phyloP scores from a whole-genome alignment of 2,797 vertebrate species.

The Semaprochilodus insignis region DNA sequence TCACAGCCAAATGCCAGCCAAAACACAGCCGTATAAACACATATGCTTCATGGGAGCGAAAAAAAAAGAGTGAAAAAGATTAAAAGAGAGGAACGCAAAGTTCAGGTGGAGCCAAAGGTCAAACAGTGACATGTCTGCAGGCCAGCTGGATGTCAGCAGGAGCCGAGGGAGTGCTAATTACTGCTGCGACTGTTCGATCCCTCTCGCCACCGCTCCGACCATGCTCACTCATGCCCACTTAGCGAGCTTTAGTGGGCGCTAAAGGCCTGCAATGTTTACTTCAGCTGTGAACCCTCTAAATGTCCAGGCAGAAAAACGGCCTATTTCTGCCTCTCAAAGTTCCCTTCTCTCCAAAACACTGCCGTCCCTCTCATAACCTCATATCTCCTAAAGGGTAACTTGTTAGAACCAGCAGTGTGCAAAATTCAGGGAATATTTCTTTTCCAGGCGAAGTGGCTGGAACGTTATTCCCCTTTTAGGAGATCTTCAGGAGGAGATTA shows the following conservation, averaged over 20 bases:
- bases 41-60: slow-evolving; percentile 30
- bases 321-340: too few relatives aligned
- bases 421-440: too few relatives aligned
- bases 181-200: slow-evolving; percentile 27
- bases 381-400: too few relatives aligned
- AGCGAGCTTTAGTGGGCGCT: not conserved
- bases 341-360: too few relatives aligned
- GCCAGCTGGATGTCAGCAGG: slow-evolving; percentile 63
- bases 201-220: not conserved
- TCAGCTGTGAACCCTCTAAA: not conserved
- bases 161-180: slow-evolving; percentile 62
- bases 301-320: not conserved
- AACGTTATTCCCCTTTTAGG: too few relatives aligned
- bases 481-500: too few relatives aligned
- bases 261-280: slow-evolving; percentile 18
- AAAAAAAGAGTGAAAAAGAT: slow-evolving; percentile 47
- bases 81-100: slow-evolving; percentile 59
- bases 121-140: slow-evolving; percentile 59
- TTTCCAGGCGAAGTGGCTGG: too few relatives aligned
- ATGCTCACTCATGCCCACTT: not conserved
- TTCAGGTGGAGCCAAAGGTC: slow-evolving; percentile 74
- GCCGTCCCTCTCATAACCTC: too few relatives aligned
- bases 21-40: slow-evolving; percentile 53
- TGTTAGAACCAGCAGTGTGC: too few relatives aligned
- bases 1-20: slow-evolving; percentile 73